Evolutionary conservation across 2,113 vertebrate genomes (phyloP), one percentile per base, ranked within the genome.

Genomic region (Nerophis lumbriciformis): DNA sequence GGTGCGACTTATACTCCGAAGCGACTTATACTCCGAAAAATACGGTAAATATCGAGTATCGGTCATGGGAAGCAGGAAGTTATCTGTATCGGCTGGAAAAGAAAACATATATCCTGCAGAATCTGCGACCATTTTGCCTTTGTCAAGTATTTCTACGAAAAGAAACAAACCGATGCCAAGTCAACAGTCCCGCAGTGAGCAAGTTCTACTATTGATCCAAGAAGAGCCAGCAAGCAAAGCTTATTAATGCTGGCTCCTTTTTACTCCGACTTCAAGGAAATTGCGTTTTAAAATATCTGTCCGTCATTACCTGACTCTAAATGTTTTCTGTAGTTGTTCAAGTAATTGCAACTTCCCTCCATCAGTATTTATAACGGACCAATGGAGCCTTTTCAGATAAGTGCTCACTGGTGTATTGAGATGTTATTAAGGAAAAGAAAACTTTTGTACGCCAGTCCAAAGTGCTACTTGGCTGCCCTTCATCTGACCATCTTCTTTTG

Each of bases 401-500:
- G 15, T 48, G 47, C 47, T 48, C 28, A 28, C 28, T 28, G 28
- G 28, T 28, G 28, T 28, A 28, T 28, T 28, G 28, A 28, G 28
- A 4, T 28, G 28, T 28, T 28, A 28, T 28, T 16, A 59, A 63
- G 6, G 53, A 12, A 35, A 6, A 53, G 2, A 8, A 28, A 37
- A 58, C 21, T 66, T 44, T 37, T 28, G 42, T 1, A 6, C 2
- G 28, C 28, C 28, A 72, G 28, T 56, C 38, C 35, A 59, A 59
- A 65, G 45, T 59, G 61, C 0, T 38, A 74, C 59, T 59, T 37
- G 48, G 49, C 57, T 16, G 67, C 51, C 61, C 61, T 75, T 76
- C 77, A 85, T 86, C 77, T 76, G 81, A 61, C 80, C 84, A 80
- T 86, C 90, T 86, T 88, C 75, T 85, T 63, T 57, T 66, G 70